Evolutionary conservation across 1,140 invertebrate genomes (phyloP).

Genomic region (Cryptotermes secundus): DNA sequence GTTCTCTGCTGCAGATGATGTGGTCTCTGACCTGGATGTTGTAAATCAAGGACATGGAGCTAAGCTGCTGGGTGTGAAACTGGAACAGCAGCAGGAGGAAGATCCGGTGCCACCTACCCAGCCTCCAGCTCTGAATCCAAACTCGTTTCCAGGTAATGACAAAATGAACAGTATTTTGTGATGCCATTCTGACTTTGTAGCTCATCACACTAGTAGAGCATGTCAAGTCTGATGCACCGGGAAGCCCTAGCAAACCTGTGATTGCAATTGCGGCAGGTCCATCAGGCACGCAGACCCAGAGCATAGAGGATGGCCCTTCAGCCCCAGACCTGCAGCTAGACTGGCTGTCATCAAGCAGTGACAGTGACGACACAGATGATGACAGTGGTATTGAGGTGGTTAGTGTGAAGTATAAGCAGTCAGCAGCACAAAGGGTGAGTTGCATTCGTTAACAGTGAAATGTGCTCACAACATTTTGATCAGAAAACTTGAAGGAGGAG

Average conservation of each 20-base stretch:
- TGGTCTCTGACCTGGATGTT: neutral
- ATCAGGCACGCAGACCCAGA: slow-evolving; percentile 28
- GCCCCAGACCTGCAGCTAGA: slow-evolving; percentile 79
- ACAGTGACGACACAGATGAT: slow-evolving; percentile 45
- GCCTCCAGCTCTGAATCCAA: neutral
- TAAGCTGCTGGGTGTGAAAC: neutral
- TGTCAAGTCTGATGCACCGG: too few species aligned
- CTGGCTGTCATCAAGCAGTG: slow-evolving; percentile 62
- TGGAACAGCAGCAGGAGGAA: neutral
- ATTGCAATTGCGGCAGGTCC: slow-evolving; percentile 22
- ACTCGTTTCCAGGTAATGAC: slow-evolving; percentile 19
- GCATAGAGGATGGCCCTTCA: slow-evolving; percentile 56
- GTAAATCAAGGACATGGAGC: neutral
- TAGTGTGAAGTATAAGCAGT: slow-evolving; percentile 48
- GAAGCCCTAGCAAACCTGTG: too few species aligned
- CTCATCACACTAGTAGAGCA: too few species aligned
- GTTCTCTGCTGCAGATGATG: neutral
- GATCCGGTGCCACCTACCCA: neutral
- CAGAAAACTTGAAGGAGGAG: neutral
- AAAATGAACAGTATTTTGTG: neutral
- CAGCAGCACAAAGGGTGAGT: slow-evolving; percentile 18
- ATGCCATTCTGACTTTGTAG: too few species aligned
- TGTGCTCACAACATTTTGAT: too few species aligned
- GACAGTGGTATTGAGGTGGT: slow-evolving; percentile 60
- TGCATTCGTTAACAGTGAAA: neutral